Evolutionary conservation across 1,140 invertebrate genomes (phyloP), one percentile per base, ranked within the genome.

Genomic region (Oppia nitens): DNA sequence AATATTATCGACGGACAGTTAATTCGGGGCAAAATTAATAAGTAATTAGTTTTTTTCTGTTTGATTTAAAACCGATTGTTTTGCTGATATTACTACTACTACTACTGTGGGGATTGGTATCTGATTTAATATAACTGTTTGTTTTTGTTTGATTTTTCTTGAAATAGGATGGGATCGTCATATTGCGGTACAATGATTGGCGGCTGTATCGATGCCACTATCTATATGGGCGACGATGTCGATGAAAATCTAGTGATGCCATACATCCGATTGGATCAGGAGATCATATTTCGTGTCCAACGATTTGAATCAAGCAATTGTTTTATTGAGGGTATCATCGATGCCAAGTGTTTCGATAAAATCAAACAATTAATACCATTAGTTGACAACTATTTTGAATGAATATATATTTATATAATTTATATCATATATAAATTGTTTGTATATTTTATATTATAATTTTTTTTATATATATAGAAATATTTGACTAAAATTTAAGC

Each of bases 241-340:
- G n/a, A n/a, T 3, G 56, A 57, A 21, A 48, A 57, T 48, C 24
- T 48, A 49, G 24, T 57, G 17, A 12, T 9, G 12, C 4, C 56
- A 1, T 48, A 23, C 27, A 14, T 57, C 6, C 12, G 11, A 23
- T 20, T 57, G 14, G 47, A 52, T 21, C 20, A 57, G 23, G 51
- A 48, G 6, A 57, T 57, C 24, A 57, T 48, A 50, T 57, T 57
- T 28, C 27, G 48, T 48, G 56, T 57, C 6, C 48, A 57, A 20
- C 17, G 20, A 3, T 57, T 57, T 25, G 47, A 48, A 21, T 9
- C 56, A 2, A 24, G 45, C 26, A 45, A 57, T 24, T 17, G 56
- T 20, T 57, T 48, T 45, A 57, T 57, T 40, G 56, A 57, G 24
- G 56, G 56, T 17, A 50, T 57, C 25, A 57, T 57, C 23, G 47